Evolutionary conservation across 2,888 invertebrate species (phyloP), one percentile per base, ranked within the genome.

Genomic region (Callimorpha dominula): DNA sequence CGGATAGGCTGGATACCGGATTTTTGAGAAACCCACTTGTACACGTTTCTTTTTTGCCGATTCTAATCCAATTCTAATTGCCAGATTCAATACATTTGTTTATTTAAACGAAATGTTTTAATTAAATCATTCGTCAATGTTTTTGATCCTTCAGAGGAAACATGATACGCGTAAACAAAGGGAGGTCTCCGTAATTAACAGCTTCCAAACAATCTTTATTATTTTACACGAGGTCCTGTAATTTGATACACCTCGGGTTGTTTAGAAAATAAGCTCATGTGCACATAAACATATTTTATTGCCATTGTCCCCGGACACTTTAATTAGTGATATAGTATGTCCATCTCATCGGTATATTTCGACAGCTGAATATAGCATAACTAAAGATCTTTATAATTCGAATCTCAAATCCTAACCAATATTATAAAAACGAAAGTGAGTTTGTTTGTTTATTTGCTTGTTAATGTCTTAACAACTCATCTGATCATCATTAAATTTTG

Each of bases 121-220:
- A 50, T 50, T n/a, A 20, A 70, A 63, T 69, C n/a, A 69, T 40
- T 50, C 15, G n/a, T 0, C 31, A 20, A 31, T 31, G 40, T 14
- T 63, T 69, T 50, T 70, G 42, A 64, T 70, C 63, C 12, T 9
- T 63, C 14, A 60, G 50, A 71, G 50, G 75, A 71, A 74, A 82
- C 69, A 52, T n/a, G 15, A 78, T 72, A 67, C 65, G 63, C 17
- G 54, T 71, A 54, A 70, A 71, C 49, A 80, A n/a, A 42, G 49
- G 0, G 15, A 14, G 52, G 68, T 42, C 31, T 62, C n/a, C n/a
- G 62, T 80, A 73, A 80, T 80, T 78, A 78, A 40, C 43, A 54
- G 57, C 69, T 63, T 49, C 52, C 70, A 82, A 77, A 70, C 70
- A 43, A 49, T 31, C 50, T 40, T 54, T 49, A 65, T 9, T 43